Percentiles rank a stretch among this genome's conserved stretches.
These are phyloP conservation scores for Poeciliopsis turrubarensis DNA, from an alignment of 2,113 vertebrate genomes.

Conservation along the genomic window DNA sequence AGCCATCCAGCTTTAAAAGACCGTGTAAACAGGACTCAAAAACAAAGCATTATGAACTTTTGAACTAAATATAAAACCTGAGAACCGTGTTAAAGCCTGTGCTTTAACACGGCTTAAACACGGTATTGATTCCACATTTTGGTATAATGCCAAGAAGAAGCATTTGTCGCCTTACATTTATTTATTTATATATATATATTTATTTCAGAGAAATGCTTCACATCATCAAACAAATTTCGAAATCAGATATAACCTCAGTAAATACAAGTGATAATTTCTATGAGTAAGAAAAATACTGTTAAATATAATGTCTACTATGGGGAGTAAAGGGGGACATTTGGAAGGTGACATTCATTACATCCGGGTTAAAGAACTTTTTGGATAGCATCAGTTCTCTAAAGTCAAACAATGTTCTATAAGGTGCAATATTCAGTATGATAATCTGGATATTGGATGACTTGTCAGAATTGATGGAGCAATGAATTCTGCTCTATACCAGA, in stretches of 20 bases:
- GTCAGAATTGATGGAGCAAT: no score
- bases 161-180: neutral
- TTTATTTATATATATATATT: neutral
- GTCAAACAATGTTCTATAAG: neutral
- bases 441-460: neutral
- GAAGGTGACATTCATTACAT: neutral
- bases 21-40: neutral
- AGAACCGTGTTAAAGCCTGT: no score
- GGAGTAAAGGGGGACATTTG: neutral
- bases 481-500: neutral
- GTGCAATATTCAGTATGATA: neutral
- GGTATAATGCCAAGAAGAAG: neutral
- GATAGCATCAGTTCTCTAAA: no score
- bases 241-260: no score
- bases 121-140: no score
- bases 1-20: neutral
- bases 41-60: neutral
- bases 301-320: neutral
- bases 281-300: neutral
- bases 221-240: no score
- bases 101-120: no score
- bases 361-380: no score
- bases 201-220: neutral
- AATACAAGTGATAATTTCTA: neutral
- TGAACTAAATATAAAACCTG: neutral